Evolutionary conservation across 2,113 vertebrate species (phyloP).

Genomic region (Turdus rufiventris): DNA sequence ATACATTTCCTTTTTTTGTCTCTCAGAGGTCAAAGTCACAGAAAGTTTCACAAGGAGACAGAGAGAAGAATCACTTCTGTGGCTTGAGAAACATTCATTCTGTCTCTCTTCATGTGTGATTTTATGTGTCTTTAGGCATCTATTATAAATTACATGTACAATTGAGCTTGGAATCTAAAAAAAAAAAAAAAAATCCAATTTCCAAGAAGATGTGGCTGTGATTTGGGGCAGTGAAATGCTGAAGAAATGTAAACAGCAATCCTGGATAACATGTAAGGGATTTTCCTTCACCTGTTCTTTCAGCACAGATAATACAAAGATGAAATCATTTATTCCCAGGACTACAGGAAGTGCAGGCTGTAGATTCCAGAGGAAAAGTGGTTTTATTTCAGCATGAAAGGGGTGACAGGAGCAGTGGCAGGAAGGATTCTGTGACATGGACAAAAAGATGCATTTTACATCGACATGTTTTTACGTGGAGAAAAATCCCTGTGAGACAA

Average conservation of each 20-base stretch:
- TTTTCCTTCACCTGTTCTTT: neutral
- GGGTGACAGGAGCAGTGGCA: neutral
- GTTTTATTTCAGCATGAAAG: neutral
- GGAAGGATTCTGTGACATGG: neutral
- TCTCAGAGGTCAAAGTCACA: slow-evolving; percentile 18
- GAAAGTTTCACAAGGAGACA: neutral
- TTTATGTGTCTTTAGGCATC: neutral
- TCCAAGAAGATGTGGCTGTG: neutral
- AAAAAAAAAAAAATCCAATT: neutral
- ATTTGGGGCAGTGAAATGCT: neutral
- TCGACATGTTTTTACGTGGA: fast-evolving
- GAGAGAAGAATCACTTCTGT: neutral
- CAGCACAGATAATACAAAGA: neutral
- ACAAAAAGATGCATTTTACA: neutral
- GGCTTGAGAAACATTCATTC: neutral
- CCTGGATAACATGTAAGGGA: fast-evolving
- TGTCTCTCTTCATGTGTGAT: neutral
- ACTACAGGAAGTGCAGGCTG: neutral
- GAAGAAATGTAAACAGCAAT: neutral
- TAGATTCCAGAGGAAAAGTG: neutral
- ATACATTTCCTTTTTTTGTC: slow-evolving; percentile 8
- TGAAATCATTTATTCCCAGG: neutral
- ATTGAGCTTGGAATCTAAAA: neutral
- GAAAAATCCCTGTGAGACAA: neutral
- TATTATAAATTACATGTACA: neutral